Evolutionary conservation across 2,797 vertebrate species (phyloP).

Genomic region (Bothrops alternatus): DNA sequence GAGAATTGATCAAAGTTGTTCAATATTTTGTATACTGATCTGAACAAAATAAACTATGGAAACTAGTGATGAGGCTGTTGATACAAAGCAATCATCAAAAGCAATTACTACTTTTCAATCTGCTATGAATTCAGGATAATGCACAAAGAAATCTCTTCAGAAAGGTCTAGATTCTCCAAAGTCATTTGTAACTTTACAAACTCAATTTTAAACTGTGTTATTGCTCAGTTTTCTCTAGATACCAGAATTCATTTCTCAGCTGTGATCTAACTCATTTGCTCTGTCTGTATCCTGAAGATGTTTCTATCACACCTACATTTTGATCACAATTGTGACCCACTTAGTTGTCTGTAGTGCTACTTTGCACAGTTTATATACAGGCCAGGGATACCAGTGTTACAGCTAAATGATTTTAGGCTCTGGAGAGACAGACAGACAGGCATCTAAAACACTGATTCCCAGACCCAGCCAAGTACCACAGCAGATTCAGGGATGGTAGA

Average conservation of each 20-base stretch:
- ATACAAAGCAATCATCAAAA: neutral
- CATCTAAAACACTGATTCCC: neutral
- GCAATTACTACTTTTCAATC: neutral
- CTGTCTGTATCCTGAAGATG: neutral
- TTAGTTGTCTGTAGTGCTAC: neutral
- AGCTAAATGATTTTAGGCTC: neutral
- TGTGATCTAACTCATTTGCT: neutral
- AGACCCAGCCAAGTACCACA: neutral
- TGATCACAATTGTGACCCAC: neutral
- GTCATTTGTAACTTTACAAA: neutral
- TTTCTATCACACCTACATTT: neutral
- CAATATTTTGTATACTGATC: neutral
- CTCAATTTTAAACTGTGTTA: neutral
- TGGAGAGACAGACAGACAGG: neutral
- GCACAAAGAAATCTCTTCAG: neutral
- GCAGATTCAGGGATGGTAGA: neutral
- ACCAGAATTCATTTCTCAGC: neutral
- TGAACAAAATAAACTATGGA: neutral
- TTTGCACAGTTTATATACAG: neutral
- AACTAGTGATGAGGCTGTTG: neutral
- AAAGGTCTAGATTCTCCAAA: neutral
- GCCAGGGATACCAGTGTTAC: neutral
- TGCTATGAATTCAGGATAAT: neutral
- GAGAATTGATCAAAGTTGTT: neutral
- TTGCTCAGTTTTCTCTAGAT: neutral